Evolutionary conservation across 2,888 invertebrate genomes (phyloP), one percentile per base, ranked within the genome.

Genomic region (Sphinx pinastri): DNA sequence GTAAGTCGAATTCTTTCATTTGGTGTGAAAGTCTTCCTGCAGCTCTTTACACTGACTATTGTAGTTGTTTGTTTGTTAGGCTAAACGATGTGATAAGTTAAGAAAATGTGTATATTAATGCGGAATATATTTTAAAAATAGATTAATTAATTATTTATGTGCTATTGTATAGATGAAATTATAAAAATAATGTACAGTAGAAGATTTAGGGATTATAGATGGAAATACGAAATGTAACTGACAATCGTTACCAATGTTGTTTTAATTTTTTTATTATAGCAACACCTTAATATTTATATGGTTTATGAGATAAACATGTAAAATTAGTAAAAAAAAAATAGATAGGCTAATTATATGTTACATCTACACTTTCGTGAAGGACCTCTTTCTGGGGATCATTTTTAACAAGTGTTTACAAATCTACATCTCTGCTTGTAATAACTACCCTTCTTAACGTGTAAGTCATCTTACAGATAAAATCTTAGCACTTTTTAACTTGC

Each of bases 1-100:
- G 68, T 63, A 69, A 55, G 70, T 67, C 63, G 68, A 70, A 68
- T 79, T 79, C 77, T 49, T 71, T 75, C 71, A 71, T 74, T 84
- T 86, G 91, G 92, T 80, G 93, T 93, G 81, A 87, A 93, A 83
- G 94, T 94, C 93, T 94, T 94, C 94, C 94, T 92, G 91, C 94
- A 94, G 94, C 94, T 94, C 94, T 94, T 85, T 94, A 94, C 94
- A 94, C 94, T 94, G 94, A 93, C 91, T 93, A 90, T 86, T 88
- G 90, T 93, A 93, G 93, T 89, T 84, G 84, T 87, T 90, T 88
- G 90, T 91, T 90, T 89, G 84, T 89, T 93, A 93, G 91, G 91
- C 87, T 92, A 93, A 92, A 88, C 76, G 81, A 92, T 91, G 93
- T 94, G 93, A 94, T 94, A 92, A 91, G 88, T 87, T 88, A 90